A percentile compares a stretch with the other conserved stretches of the same genome.
phyloP scores from a whole-genome alignment of 2,888 invertebrate genomes.

The Agonopterix heracliana region DNA sequence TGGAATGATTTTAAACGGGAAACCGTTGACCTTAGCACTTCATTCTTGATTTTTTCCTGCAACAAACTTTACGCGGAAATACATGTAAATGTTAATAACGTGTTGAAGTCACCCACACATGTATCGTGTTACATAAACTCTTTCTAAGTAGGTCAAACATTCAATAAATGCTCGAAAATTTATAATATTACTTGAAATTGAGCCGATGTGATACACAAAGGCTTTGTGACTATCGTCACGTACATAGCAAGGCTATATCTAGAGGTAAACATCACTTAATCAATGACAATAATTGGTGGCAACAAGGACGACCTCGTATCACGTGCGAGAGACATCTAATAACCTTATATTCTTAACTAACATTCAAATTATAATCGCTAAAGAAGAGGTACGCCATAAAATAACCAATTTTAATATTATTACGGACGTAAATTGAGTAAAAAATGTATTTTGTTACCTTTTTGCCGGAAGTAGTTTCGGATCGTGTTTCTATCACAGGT shows the following conservation, averaged over 20 bases:
- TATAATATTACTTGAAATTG: constrained; percentile 14
- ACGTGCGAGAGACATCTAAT: constrained; percentile 7
- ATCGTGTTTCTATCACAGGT: constrained; percentile 21
- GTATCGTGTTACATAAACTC: constrained; percentile 59
- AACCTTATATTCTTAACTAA: too few species aligned
- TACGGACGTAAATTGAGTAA: not conserved
- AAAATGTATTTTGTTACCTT: constrained; percentile 29
- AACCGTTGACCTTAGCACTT: constrained; percentile 21
- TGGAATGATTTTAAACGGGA: constrained; percentile 42
- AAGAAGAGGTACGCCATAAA: constrained; percentile 4
- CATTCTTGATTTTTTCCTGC: constrained; percentile 16
- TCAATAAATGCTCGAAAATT: constrained; percentile 12
- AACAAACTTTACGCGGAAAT: constrained; percentile 21
- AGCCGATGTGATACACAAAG: constrained; percentile 19
- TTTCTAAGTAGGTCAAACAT: constrained; percentile 48
- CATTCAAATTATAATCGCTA: too few species aligned
- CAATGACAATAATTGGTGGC: constrained; percentile 9
- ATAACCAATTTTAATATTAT: not conserved
- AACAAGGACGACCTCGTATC: constrained; percentile 19
- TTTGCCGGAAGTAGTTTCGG: constrained; percentile 34
- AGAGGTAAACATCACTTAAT: constrained; percentile 28
- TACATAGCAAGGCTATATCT: constrained; percentile 14
- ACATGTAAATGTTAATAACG: constrained; percentile 11
- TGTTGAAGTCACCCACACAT: constrained; percentile 6
- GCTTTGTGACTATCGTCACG: constrained; percentile 46